Evolutionary conservation across 2,113 vertebrate species (phyloP).

Genomic region (Thalassarche chlororhynchos): DNA sequence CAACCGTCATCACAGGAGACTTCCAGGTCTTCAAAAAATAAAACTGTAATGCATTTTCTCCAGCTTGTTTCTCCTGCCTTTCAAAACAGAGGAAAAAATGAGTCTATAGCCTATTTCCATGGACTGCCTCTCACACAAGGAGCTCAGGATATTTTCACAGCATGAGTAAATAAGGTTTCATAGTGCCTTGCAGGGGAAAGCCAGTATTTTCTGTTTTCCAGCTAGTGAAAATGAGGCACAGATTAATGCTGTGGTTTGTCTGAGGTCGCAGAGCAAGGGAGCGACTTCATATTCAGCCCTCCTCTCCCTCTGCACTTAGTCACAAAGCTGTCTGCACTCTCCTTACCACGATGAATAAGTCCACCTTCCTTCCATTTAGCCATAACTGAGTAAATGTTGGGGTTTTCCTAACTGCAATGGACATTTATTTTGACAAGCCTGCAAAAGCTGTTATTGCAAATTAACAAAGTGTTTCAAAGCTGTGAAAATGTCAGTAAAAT

Average conservation of each 20-base stretch:
- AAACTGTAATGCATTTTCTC: neutral
- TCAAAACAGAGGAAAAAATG: neutral
- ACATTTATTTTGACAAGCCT: neutral
- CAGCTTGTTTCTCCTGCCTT: neutral
- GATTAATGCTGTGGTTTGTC: neutral
- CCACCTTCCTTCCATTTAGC: neutral
- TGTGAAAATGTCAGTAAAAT: constrained; percentile 9
- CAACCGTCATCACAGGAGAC: neutral
- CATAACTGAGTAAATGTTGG: neutral
- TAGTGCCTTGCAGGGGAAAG: neutral
- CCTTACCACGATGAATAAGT: neutral
- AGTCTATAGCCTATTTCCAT: neutral
- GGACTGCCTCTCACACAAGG: neutral
- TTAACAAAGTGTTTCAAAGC: neutral
- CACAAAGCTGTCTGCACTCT: neutral
- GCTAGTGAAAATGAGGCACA: neutral
- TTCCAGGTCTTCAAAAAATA: neutral
- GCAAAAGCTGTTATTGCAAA: neutral
- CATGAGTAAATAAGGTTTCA: neutral
- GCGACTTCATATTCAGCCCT: neutral
- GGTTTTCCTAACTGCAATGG: neutral
- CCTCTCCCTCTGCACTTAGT: neutral
- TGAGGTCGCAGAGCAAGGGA: neutral
- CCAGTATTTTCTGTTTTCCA: neutral
- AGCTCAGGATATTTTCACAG: neutral